A percentile compares a stretch with the other conserved stretches of the same genome.
Conservation (phyloP, 2,797 vertebrate genomes). For the Gambelia wislizenii region DNA sequence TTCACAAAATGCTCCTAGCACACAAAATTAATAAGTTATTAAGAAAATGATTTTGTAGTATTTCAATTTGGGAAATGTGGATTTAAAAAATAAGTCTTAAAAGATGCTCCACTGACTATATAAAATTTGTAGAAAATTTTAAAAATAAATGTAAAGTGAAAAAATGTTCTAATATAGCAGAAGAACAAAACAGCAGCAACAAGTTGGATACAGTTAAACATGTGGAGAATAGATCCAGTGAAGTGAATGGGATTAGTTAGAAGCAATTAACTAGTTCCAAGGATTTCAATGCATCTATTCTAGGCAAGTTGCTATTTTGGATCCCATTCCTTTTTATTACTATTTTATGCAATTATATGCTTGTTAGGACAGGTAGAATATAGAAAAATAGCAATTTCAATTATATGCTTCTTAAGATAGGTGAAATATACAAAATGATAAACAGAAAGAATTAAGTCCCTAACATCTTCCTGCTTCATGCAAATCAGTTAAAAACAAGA, state of each 20-base stretch:
- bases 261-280: not conserved
- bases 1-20: not conserved
- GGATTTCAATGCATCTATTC: not conserved
- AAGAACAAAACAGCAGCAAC: not conserved
- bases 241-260: not conserved
- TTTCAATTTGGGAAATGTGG: not conserved
- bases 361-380: not conserved
- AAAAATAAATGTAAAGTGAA: not conserved
- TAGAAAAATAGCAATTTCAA: not conserved
- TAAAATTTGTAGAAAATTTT: not conserved
- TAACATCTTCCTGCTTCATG: not conserved
- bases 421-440: not conserved
- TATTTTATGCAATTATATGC: not conserved
- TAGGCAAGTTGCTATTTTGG: not conserved
- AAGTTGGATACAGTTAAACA: not conserved
- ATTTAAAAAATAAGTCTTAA: not conserved
- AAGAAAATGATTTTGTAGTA: not conserved
- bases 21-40: not conserved
- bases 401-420: not conserved
- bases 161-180: not conserved
- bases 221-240: not conserved
- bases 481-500: slow-evolving; percentile 20
- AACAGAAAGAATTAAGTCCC: not conserved
- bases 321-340: not conserved
- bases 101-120: not conserved